Evolutionary conservation across 2,113 vertebrate genomes (phyloP).

Genomic region (Brachyhypopomus gauderio): DNA sequence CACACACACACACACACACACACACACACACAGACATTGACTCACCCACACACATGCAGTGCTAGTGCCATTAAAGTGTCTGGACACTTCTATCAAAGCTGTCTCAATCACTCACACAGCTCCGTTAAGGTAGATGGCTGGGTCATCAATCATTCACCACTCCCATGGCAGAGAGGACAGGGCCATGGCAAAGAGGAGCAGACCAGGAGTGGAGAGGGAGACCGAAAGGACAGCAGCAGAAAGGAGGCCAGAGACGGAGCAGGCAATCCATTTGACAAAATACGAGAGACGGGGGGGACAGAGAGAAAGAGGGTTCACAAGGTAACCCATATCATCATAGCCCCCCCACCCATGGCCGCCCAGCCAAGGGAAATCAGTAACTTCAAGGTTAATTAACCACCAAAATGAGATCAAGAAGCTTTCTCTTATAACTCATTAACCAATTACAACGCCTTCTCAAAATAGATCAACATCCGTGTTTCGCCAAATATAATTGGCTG

Average conservation of each 20-base stretch:
- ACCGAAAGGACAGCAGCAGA: constrained; percentile 30
- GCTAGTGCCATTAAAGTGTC: constrained; percentile 27
- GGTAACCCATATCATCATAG: constrained; percentile 54
- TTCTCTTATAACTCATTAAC: constrained; percentile 74
- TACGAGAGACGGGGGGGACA: constrained; percentile 5
- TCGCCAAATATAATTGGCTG: constrained; percentile 66
- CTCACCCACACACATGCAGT: constrained; percentile 32
- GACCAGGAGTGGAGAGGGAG: background rate
- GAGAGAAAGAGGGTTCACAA: constrained; percentile 40
- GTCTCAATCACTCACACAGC: constrained; percentile 38
- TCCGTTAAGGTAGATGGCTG: constrained; percentile 41
- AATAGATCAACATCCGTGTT: constrained; percentile 65
- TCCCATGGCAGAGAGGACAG: constrained; percentile 9
- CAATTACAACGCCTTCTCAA: constrained; percentile 72
- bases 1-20: constrained; percentile 48
- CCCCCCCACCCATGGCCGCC: constrained; percentile 48
- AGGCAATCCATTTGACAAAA: constrained; percentile 65
- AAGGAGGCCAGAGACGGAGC: constrained; percentile 23
- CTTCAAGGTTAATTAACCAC: constrained; percentile 78
- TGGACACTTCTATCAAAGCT: constrained; percentile 45
- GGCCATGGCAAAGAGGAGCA: background rate
- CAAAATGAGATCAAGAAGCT: constrained; percentile 77
- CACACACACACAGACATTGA: constrained; percentile 19
- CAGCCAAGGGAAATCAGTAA: constrained; percentile 69
- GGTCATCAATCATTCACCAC: constrained; percentile 48